Evolutionary conservation across 2,888 invertebrate genomes (phyloP).

Genomic region (Hylaea fasciaria): DNA sequence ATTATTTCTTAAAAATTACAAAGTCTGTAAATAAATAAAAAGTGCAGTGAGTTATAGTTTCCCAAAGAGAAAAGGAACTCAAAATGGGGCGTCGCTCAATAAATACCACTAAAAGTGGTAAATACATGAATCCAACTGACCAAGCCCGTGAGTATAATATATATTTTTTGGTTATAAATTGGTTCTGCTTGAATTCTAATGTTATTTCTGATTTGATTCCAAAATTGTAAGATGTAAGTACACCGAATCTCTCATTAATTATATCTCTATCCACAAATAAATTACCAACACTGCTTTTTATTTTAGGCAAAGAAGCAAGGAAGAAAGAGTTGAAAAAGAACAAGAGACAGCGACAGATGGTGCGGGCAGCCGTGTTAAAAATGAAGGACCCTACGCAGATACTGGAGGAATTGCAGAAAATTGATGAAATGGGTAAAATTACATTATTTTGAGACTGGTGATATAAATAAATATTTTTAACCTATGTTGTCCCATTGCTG

Average conservation of each 20-base stretch:
- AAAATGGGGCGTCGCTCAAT: conserved; percentile 98
- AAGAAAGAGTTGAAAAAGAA: conserved; percentile 99
- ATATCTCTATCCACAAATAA: too few relatives aligned
- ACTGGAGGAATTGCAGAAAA: conserved; percentile 97
- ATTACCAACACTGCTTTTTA: background rate
- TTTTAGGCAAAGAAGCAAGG: conserved; percentile 96
- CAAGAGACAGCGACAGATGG: conserved; percentile 98
- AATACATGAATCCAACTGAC: conserved; percentile 99
- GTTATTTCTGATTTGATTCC: too few relatives aligned
- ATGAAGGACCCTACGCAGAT: conserved; percentile 98
- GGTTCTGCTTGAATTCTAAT: too few relatives aligned
- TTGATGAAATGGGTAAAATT: conserved; percentile 99
- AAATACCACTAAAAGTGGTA: conserved; percentile 99
- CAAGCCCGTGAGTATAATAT: conserved; percentile 98
- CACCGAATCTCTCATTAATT: too few relatives aligned
- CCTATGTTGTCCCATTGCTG: too few relatives aligned
- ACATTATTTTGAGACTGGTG: too few relatives aligned
- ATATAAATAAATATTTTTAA: too few relatives aligned
- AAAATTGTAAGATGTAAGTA: too few relatives aligned
- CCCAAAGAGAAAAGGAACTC: background rate
- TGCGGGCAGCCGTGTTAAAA: conserved; percentile 97
- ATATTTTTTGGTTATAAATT: conserved; percentile 14
- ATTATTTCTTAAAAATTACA: background rate
- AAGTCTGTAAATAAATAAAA: too few relatives aligned
- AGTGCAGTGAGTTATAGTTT: background rate